A percentile compares a stretch with the other conserved stretches of the same genome.
phyloP scores from a whole-genome alignment of 2,797 vertebrate species.

The Gallinago nigripennis region DNA sequence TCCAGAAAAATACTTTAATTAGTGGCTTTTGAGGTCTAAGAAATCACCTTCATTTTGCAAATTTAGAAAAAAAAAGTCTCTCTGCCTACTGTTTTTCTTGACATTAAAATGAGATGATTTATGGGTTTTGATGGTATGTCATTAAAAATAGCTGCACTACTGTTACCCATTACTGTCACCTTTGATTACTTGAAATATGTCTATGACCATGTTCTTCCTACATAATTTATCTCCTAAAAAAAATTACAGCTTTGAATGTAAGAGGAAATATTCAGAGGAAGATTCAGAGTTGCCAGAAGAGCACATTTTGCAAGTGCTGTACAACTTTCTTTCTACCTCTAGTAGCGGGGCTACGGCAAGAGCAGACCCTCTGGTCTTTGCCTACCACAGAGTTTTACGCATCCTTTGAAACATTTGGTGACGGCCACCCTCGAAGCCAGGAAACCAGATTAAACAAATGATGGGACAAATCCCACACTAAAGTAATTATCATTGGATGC shows the following conservation, averaged over 20 bases:
- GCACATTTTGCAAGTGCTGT: not conserved
- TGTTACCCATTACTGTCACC: constrained; percentile 32
- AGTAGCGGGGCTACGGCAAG: not conserved
- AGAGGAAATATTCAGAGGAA: not conserved
- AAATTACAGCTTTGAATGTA: not conserved
- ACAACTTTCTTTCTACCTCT: not conserved
- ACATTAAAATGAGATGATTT: constrained; percentile 16
- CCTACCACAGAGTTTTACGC: not conserved
- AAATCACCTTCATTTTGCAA: not conserved
- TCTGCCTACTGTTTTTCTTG: not conserved
- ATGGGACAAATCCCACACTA: not conserved
- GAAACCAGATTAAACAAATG: not conserved
- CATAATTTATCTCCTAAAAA: constrained; percentile 43
- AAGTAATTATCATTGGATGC: not conserved
- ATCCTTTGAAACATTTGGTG: not conserved
- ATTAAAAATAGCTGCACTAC: constrained; percentile 32
- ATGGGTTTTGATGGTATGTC: not conserved
- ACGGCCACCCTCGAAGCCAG: not conserved
- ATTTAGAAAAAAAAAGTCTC: not conserved
- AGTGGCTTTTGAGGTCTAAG: not conserved
- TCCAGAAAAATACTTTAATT: constrained; percentile 30
- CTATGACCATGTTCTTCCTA: not conserved
- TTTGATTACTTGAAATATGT: not conserved
- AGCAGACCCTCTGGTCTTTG: not conserved
- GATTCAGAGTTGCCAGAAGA: not conserved